A percentile compares a stretch with the other conserved stretches of the same genome.
Conservation (phyloP, 2,113 vertebrate species). For the Pseudorasbora parva region DNA sequence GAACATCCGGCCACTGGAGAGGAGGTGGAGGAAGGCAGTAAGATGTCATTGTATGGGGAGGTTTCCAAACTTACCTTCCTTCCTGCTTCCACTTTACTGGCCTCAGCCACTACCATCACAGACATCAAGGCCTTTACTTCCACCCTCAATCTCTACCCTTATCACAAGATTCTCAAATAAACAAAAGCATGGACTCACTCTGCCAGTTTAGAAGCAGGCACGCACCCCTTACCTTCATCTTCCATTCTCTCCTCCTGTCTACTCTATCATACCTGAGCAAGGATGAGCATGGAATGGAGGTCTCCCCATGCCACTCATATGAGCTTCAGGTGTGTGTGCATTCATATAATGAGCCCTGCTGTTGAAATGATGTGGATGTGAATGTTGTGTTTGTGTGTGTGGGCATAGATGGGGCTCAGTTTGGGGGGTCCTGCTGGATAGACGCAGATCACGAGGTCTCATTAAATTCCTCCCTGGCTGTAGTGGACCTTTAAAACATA, state of each 20-base stretch:
- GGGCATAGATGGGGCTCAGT: neutral
- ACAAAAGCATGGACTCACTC: neutral
- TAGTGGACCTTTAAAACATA: neutral
- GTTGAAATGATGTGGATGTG: conserved; percentile 2
- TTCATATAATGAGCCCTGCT: conserved; percentile 13
- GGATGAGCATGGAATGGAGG: neutral
- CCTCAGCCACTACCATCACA: conserved; percentile 74
- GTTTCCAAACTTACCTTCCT: conserved; percentile 86
- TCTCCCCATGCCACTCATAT: neutral
- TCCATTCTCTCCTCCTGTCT: neutral
- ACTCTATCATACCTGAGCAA: neutral
- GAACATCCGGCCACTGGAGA: conserved; percentile 49
- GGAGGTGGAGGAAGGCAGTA: conserved; percentile 59
- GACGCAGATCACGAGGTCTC: neutral
- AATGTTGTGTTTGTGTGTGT: conserved; percentile 8
- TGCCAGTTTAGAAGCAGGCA: neutral
- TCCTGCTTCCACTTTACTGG: conserved; percentile 75
- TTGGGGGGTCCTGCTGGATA: neutral
- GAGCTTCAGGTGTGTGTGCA: neutral
- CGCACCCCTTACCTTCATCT: neutral
- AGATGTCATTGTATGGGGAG: conserved; percentile 78
- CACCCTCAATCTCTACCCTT: conserved; percentile 86
- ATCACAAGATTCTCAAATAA: conserved; percentile 94
- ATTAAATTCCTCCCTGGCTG: conserved; percentile 4
- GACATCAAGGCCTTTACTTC: conserved; percentile 91